A percentile compares a stretch with the other conserved stretches of the same genome.
These are phyloP conservation scores for Buceros bicornis DNA, from an alignment of 2,797 vertebrate species.

Conservation along the genomic window DNA sequence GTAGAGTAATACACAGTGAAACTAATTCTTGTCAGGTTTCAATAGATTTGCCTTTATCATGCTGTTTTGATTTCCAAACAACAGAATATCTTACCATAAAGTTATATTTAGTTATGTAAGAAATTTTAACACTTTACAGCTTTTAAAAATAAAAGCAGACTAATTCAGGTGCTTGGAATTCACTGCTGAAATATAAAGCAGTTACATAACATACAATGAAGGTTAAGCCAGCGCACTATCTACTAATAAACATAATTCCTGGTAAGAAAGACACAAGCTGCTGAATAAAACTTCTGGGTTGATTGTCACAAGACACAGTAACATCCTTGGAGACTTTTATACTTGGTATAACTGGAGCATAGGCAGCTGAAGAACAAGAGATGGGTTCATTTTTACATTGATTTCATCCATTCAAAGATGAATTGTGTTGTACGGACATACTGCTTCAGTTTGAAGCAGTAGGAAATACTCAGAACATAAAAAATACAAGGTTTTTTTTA, in stretches of 20 bases:
- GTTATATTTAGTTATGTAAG: background rate
- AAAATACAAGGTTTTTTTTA: background rate
- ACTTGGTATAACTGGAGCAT: background rate
- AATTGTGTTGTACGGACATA: background rate
- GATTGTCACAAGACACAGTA: background rate
- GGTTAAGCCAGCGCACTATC: background rate
- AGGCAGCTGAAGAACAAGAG: background rate
- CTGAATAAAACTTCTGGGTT: background rate
- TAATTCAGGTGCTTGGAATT: background rate
- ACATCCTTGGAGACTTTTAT: background rate
- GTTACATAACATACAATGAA: background rate
- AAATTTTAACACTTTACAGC: background rate
- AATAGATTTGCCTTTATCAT: background rate
- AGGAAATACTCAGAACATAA: background rate
- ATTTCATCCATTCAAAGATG: background rate
- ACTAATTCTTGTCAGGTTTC: slow-evolving; percentile 5
- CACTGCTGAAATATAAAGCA: background rate
- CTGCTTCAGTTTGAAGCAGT: background rate
- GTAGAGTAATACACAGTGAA: background rate
- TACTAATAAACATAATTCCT: background rate
- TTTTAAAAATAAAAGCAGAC: background rate
- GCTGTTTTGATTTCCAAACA: background rate
- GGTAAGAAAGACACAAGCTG: background rate
- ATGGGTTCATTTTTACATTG: background rate
- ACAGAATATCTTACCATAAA: background rate